A percentile compares a stretch with the other conserved stretches of the same genome.
Evolutionary conservation across 2,113 vertebrate species (phyloP).

Genomic region (Rhinolophus sinicus): DNA sequence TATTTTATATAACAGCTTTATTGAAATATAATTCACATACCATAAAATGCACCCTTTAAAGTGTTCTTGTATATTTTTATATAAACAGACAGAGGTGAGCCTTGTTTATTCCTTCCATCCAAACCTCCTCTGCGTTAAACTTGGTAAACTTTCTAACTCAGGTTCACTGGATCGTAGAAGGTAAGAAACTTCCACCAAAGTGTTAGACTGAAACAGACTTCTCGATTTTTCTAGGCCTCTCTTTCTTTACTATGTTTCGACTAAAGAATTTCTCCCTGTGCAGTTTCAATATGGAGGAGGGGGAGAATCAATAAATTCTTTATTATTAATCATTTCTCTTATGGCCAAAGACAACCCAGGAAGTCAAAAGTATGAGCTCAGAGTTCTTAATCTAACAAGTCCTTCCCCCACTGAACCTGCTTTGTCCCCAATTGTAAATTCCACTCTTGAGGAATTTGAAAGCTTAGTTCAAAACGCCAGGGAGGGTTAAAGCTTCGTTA

Average conservation of each 20-base stretch:
- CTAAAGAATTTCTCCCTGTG: background rate
- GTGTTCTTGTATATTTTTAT: background rate
- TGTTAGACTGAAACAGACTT: background rate
- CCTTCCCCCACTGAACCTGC: background rate
- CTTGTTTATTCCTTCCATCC: background rate
- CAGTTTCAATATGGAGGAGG: background rate
- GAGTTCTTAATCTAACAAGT: background rate
- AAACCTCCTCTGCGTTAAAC: background rate
- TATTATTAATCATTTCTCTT: slow-evolving; percentile 32
- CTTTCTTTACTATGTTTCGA: background rate
- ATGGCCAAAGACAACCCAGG: background rate
- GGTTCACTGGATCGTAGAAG: background rate
- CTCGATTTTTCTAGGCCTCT: background rate
- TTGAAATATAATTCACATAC: background rate
- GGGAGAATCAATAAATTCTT: background rate
- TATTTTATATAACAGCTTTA: background rate
- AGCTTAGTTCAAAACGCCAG: slow-evolving; percentile 9
- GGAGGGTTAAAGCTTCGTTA: background rate
- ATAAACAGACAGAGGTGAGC: background rate
- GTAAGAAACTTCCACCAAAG: background rate
- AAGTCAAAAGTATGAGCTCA: slow-evolving; percentile 36
- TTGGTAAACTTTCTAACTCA: background rate
- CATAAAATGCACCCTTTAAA: background rate
- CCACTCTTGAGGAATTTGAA: background rate
- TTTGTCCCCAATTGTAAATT: background rate